Conservation (phyloP, 2,113 vertebrate species). For the Procavia capensis region DNA sequence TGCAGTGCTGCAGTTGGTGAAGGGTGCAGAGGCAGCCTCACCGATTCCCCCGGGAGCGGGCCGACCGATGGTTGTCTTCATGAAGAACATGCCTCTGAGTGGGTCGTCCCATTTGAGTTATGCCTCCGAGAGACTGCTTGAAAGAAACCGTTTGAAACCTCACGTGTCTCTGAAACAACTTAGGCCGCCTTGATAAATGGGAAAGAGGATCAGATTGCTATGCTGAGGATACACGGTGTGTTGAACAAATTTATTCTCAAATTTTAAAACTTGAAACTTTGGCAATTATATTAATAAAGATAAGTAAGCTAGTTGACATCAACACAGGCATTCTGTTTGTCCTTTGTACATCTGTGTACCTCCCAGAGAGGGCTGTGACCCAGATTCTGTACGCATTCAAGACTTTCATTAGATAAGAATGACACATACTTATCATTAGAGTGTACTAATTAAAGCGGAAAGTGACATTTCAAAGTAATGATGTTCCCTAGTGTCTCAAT, state of each 20-base stretch:
- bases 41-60: conserved; percentile 55
- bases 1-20: conserved; percentile 21
- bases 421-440: conserved; percentile 83
- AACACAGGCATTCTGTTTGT: conserved; percentile 71
- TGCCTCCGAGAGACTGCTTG: conserved; percentile 11
- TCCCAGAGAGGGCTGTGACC: conserved; percentile 76
- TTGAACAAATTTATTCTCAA: conserved; percentile 47
- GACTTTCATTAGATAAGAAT: conserved; percentile 82
- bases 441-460: conserved; percentile 82
- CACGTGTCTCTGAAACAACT: background rate
- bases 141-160: conserved; percentile 46
- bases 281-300: conserved; percentile 55
- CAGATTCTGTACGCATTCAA: conserved; percentile 77
- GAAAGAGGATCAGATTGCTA: conserved; percentile 21
- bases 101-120: conserved; percentile 54
- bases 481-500: conserved; percentile 77
- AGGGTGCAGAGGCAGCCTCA: conserved; percentile 56
- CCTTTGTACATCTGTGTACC: conserved; percentile 67
- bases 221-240: background rate
- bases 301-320: conserved; percentile 60
- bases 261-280: conserved; percentile 41
- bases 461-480: conserved; percentile 84
- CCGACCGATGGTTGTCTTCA: conserved; percentile 70
- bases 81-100: conserved; percentile 61
- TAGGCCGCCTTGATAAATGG: conserved; percentile 26